Base-by-base conservation (phyloP, 2,797 vertebrate genomes). In the Pseudotriccus pelzelni region DNA sequence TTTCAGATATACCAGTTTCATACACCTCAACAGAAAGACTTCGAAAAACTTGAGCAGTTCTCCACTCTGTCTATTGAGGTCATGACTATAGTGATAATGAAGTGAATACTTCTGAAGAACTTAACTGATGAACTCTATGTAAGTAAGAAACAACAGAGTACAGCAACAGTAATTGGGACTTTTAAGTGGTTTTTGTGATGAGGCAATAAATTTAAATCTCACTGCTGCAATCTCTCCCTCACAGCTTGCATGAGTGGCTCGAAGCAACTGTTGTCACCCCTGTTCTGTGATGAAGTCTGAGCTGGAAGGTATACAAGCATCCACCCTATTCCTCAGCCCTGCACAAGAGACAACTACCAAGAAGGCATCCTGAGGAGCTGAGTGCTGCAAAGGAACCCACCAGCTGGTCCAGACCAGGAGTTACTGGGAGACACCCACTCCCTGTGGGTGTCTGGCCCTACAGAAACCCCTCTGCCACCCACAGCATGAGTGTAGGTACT, bases 241-340 rank as follows among this genome's bases (percentile, higher is more conserved):
- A 60, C 21, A 70, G 16, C 6, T 68, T 84, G 13, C 15, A 43
- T 73, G 46, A 49, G 23, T 34, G 18, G 14, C 8, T 64, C 17
- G 36, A n/a, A 37, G 9, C 1, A 0, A 6, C 32, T 28, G 2
- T 4, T 4, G 0, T n/a, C 25, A 68, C 21, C 37, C 14, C 14
- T n/a, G 7, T 15, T 47, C 27, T 24, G 6, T 14, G 7, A 5
- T 3, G 18, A 30, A 27, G 7, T 7, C 30, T 49, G 37, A 73
- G 14, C 10, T 13, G 9, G 9, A 5, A 67, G 3, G 6, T 25
- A 5, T 27, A 28, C 0, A 0, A 52, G 27, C 8, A 44, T 14
- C 24, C 3, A 27, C 4, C 4, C 3, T 1, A 50, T 39, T 14
- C 43, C 27, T 53, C 36, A 5, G 6, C 6, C 19, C 14, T 1